Conservation (phyloP, 2,113 vertebrate species). For the Varanus komodoensis region DNA sequence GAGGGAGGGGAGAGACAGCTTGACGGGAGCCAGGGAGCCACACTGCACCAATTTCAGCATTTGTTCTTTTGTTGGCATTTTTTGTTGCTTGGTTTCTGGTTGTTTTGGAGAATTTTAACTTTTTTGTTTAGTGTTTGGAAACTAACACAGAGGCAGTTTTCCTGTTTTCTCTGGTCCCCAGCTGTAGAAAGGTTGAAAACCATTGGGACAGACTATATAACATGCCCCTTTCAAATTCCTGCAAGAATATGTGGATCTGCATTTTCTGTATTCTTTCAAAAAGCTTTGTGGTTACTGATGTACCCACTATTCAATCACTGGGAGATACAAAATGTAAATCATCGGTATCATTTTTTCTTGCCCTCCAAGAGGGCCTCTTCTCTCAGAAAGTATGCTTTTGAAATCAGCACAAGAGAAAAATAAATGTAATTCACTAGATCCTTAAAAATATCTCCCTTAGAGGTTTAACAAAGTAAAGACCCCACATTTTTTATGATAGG, state of each 20-base stretch:
- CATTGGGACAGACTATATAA: background rate
- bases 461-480: conserved; percentile 47
- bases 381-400: background rate
- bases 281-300: background rate
- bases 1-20: too few species aligned
- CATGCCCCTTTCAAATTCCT: background rate
- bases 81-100: too few species aligned
- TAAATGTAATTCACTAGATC: background rate
- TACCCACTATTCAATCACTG: background rate
- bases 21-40: too few species aligned
- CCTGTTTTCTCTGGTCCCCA: too few species aligned
- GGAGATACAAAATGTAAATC: background rate
- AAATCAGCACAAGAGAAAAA: background rate
- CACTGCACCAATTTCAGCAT: too few species aligned
- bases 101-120: too few species aligned
- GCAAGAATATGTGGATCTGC: background rate
- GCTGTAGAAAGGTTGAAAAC: too few species aligned
- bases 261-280: background rate
- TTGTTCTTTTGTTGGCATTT: too few species aligned
- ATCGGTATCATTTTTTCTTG: background rate
- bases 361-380: background rate
- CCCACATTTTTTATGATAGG: conserved; percentile 28
- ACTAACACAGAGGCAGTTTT: too few species aligned
- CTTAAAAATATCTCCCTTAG: conserved; percentile 35
- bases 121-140: too few species aligned